Conservation (phyloP, 2,888 invertebrate species). For the Microchrysa polita region DNA sequence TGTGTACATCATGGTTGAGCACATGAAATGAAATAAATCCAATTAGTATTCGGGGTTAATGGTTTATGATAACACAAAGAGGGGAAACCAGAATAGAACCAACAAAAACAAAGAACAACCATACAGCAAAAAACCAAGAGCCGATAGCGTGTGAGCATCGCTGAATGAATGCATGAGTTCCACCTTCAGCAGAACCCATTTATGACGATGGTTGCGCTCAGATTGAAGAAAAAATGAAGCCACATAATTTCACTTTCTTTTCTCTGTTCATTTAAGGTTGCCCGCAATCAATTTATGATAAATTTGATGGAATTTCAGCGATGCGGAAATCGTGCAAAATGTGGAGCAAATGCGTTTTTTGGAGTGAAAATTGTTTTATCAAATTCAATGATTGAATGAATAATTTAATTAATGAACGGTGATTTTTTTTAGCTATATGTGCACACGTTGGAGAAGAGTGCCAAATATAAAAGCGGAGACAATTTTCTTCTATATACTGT, state of each 20-base stretch:
- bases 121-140: neutral
- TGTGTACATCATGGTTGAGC: slow-evolving; percentile 26
- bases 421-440: too few species aligned
- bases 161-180: neutral
- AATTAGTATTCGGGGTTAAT: slow-evolving; percentile 63
- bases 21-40: slow-evolving; percentile 54
- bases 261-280: slow-evolving; percentile 28
- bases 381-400: too few species aligned
- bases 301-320: slow-evolving; percentile 40
- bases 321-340: slow-evolving; percentile 34
- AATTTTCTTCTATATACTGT: too few species aligned
- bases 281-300: slow-evolving; percentile 38
- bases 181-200: too few species aligned
- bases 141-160: neutral
- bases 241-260: slow-evolving; percentile 41
- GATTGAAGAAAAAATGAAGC: slow-evolving; percentile 29
- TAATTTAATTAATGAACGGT: too few species aligned
- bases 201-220: too few species aligned
- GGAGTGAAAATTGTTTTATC: too few species aligned
- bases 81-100: slow-evolving; percentile 31
- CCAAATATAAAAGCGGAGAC: too few species aligned
- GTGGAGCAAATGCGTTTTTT: too few species aligned
- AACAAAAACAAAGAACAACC: neutral
- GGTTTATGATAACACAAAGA: slow-evolving; percentile 52
- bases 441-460: too few species aligned